These are phyloP conservation scores for Entelurus aequoreus DNA, from an alignment of 2,113 vertebrate genomes.

Conservation along the genomic window DNA sequence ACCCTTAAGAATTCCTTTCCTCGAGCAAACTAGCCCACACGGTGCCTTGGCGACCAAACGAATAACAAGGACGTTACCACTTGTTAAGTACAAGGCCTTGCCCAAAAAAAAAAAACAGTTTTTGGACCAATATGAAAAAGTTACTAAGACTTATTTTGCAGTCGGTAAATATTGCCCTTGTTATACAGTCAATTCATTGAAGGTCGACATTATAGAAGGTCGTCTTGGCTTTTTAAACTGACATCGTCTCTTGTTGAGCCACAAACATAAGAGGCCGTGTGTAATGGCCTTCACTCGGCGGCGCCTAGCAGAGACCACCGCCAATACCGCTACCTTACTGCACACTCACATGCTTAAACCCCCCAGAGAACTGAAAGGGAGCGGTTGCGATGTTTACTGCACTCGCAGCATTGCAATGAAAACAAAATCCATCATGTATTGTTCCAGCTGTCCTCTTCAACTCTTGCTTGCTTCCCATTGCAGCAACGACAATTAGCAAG, in stretches of 20 bases:
- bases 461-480: not conserved
- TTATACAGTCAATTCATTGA: not conserved
- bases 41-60: constrained; percentile 10
- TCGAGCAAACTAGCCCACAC: constrained; percentile 22
- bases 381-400: constrained; percentile 20
- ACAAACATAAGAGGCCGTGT: constrained; percentile 16
- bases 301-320: constrained; percentile 22
- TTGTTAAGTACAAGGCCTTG: too few species aligned
- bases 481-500: not conserved
- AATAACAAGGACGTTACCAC: too few species aligned
- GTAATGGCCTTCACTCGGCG: constrained; percentile 39
- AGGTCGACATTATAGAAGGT: constrained; percentile 21
- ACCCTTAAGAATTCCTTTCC: constrained; percentile 22
- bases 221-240: constrained; percentile 6
- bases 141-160: too few species aligned
- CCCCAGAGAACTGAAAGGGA: constrained; percentile 18
- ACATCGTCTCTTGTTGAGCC: constrained; percentile 14
- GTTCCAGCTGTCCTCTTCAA: not conserved
- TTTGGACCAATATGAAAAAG: too few species aligned
- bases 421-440: constrained; percentile 37
- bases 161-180: too few species aligned
- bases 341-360: constrained; percentile 23
- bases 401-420: constrained; percentile 10
- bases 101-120: too few species aligned
- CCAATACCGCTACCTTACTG: not conserved